phyloP scores from a whole-genome alignment of 2,113 vertebrate genomes.

The Gambusia affinis region DNA sequence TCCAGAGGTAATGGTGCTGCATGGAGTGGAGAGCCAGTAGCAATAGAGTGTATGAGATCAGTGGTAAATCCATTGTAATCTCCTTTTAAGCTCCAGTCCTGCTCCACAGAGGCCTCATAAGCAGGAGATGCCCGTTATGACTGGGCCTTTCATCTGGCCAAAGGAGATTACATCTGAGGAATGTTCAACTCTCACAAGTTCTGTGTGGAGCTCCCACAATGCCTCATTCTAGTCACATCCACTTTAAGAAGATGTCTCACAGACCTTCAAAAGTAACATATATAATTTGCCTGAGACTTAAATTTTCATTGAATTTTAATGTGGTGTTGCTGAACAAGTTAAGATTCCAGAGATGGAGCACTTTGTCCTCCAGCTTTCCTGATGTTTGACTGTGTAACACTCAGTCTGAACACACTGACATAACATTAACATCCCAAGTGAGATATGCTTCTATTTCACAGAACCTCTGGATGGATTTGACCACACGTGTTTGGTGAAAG shows the following conservation, averaged over 20 bases:
- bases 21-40: constrained; percentile 37
- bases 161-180: constrained; percentile 82
- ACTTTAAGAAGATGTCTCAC: constrained; percentile 50
- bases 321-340: constrained; percentile 29
- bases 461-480: neutral
- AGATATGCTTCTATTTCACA: neutral
- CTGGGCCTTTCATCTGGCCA: constrained; percentile 75
- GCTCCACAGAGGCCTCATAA: constrained; percentile 69
- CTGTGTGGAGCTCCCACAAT: constrained; percentile 52
- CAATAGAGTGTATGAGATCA: constrained; percentile 75
- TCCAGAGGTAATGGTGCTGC: constrained; percentile 41
- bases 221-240: constrained; percentile 64
- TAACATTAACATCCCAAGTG: neutral
- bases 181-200: constrained; percentile 61
- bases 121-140: constrained; percentile 78
- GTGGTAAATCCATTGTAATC: constrained; percentile 80
- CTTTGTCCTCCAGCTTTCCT: constrained; percentile 27
- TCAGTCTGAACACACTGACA: neutral
- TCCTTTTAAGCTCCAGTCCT: constrained; percentile 76
- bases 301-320: constrained; percentile 24
- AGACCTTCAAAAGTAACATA: constrained; percentile 43
- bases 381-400: neutral
- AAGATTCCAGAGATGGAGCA: constrained; percentile 1
- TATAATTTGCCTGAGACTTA: constrained; percentile 55
- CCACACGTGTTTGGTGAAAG: neutral